Evolutionary conservation across 2,888 invertebrate genomes (phyloP).

Genomic region (Monopis laevigella): DNA sequence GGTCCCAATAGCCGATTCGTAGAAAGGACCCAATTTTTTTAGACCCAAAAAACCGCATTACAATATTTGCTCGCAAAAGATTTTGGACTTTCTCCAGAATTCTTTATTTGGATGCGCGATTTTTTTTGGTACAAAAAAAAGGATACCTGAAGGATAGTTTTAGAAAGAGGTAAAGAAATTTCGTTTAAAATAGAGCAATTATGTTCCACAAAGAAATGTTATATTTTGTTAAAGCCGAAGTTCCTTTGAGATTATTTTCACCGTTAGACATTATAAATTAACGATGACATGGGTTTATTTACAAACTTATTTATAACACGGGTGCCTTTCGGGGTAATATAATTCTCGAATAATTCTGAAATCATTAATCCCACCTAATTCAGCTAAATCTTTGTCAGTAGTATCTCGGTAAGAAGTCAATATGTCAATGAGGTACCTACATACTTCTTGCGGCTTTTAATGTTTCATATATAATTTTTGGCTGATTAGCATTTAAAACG

Average conservation of each 20-base stretch:
- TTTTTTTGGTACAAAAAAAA: slow-evolving; percentile 8
- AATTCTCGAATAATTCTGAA: background rate
- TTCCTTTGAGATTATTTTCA: no score
- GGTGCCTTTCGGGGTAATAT: no score
- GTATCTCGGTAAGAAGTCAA: no score
- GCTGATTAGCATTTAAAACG: no score
- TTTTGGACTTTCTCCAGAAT: slow-evolving; percentile 45
- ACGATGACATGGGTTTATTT: no score
- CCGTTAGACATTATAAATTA: background rate
- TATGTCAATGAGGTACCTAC: no score
- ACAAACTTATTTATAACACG: no score
- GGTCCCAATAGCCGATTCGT: slow-evolving; percentile 29
- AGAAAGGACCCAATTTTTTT: slow-evolving; percentile 29
- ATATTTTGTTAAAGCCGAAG: background rate
- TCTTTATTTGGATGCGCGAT: slow-evolving; percentile 5
- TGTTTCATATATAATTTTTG: no score
- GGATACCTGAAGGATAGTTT: slow-evolving; percentile 2
- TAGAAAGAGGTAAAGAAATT: slow-evolving; percentile 6
- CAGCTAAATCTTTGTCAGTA: background rate
- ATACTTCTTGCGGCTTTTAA: no score
- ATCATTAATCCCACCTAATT: background rate
- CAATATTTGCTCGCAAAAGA: slow-evolving; percentile 35
- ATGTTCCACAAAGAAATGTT: background rate
- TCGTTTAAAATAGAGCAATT: slow-evolving; percentile 5
- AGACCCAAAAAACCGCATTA: slow-evolving; percentile 36